Conservation (phyloP, 1,140 invertebrate species). For the Popillia japonica region DNA sequence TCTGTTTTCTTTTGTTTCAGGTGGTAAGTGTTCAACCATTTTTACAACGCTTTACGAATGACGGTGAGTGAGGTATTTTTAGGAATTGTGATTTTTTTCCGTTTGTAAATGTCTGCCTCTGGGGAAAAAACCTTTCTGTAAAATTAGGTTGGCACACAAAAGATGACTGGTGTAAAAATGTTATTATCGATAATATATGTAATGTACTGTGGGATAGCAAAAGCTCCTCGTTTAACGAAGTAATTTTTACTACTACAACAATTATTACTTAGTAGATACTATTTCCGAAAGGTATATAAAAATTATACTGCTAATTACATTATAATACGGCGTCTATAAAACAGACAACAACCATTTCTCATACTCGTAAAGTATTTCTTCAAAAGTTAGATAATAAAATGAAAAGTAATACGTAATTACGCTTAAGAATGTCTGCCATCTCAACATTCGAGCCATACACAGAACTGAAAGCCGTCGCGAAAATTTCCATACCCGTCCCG, state of each 20-base stretch:
- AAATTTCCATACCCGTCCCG: neutral
- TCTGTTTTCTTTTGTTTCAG: conserved; percentile 29
- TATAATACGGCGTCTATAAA: too few species aligned
- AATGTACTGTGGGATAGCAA: too few species aligned
- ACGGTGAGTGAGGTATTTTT: conserved; percentile 9
- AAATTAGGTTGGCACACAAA: neutral
- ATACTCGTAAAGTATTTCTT: too few species aligned
- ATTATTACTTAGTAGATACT: too few species aligned
- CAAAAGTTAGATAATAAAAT: too few species aligned
- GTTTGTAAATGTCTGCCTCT: neutral
- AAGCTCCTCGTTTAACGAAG: too few species aligned
- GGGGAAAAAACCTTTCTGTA: neutral
- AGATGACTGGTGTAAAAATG: too few species aligned
- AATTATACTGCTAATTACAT: too few species aligned
- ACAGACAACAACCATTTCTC: too few species aligned
- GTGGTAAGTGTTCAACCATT: conserved; percentile 21
- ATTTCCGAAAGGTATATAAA: too few species aligned
- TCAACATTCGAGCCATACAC: neutral
- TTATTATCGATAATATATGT: too few species aligned
- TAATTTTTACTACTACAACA: too few species aligned
- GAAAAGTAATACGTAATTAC: neutral
- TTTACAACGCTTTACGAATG: neutral
- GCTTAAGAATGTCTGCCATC: neutral
- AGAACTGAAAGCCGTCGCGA: neutral
- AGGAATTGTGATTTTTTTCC: neutral